A percentile compares a stretch with the other conserved stretches of the same genome.
Conservation (phyloP, 35 echinoderm and acorn worm species). For the Lytechinus variegatus region DNA sequence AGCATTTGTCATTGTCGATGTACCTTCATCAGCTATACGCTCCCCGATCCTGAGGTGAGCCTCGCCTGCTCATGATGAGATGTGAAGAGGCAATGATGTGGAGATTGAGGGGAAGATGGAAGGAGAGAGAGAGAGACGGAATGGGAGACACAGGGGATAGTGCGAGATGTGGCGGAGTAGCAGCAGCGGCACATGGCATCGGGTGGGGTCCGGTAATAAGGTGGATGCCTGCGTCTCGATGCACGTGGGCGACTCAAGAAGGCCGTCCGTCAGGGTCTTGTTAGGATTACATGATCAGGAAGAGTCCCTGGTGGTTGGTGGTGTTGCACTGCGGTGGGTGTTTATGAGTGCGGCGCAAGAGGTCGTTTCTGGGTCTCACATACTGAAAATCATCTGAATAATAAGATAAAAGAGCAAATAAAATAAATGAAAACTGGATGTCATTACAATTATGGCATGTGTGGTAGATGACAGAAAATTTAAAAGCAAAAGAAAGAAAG, state of each 20-base stretch:
- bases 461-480: background rate
- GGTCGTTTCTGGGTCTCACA: background rate
- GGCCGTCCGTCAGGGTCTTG: background rate
- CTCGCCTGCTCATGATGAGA: background rate
- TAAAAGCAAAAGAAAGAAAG: background rate
- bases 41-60: background rate
- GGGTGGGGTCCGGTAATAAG: background rate
- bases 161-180: background rate
- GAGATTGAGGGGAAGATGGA: background rate
- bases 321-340: background rate
- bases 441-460: too few relatives aligned
- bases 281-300: background rate
- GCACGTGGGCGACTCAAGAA: background rate
- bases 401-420: too few relatives aligned
- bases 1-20: too few relatives aligned
- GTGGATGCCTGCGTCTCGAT: background rate
- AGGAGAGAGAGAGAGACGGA: constrained; percentile 8
- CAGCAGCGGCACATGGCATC: background rate
- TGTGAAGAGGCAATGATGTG: background rate
- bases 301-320: background rate
- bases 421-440: too few relatives aligned
- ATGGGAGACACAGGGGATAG: background rate
- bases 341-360: background rate
- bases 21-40: background rate
- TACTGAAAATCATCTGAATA: too few relatives aligned